Evolutionary conservation across 2,797 vertebrate genomes (phyloP).

Genomic region (Australoheros facetus): DNA sequence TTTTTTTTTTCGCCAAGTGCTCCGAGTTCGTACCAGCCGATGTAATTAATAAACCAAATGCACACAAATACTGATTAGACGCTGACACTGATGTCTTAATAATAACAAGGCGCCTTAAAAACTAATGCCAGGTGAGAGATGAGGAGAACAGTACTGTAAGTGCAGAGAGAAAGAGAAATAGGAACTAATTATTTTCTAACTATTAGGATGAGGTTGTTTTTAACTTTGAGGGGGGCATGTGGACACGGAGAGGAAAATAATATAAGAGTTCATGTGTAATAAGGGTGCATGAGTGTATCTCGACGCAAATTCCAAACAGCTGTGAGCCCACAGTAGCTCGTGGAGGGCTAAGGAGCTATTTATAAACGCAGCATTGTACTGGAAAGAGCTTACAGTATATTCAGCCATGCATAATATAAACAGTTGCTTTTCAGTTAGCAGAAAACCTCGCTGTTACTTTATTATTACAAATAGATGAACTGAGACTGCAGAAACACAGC

Average conservation of each 20-base stretch:
- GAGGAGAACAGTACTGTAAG: constrained; percentile 18
- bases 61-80: constrained; percentile 71
- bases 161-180: constrained; percentile 1
- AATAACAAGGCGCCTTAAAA: constrained; percentile 47
- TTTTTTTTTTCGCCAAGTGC: constrained; percentile 70
- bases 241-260: constrained; percentile 18
- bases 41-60: constrained; percentile 77
- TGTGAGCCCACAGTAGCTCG: constrained; percentile 47
- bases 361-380: constrained; percentile 66
- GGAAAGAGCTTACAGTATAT: constrained; percentile 72
- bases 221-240: constrained; percentile 13
- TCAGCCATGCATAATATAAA: constrained; percentile 66
- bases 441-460: constrained; percentile 62
- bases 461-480: constrained; percentile 77
- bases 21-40: constrained; percentile 72
- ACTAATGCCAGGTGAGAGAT: constrained; percentile 37
- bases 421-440: constrained; percentile 64
- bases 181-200: constrained; percentile 19
- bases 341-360: constrained; percentile 57
- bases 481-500: constrained; percentile 60
- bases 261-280: constrained; percentile 39
- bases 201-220: constrained; percentile 27
- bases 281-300: constrained; percentile 23
- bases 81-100: constrained; percentile 71
- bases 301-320: constrained; percentile 44